Evolutionary conservation across 2,888 invertebrate species (phyloP), one percentile per base, ranked within the genome.

Genomic region (Tigriopus californicus): DNA sequence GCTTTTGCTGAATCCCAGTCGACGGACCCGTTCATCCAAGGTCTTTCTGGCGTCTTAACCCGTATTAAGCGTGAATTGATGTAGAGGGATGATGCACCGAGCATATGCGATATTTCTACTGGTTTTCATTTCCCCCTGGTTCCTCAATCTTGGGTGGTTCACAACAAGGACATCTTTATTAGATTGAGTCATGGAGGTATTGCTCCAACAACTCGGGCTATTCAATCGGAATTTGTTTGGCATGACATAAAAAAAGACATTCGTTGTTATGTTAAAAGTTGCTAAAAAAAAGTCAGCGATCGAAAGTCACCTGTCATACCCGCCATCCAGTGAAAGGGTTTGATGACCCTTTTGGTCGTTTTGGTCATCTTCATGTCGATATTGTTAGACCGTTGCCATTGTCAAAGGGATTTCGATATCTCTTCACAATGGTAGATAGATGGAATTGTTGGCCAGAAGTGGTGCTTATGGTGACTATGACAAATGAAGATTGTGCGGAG

Each of bases 401-500:
- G 3, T 60, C 58, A 18, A 18, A 42, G 13, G 58, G 58, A 1
- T 60, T 13, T 57, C 58, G n/a, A 15, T 60, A 60, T 20, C 24
- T 42, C 12, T 41, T 60, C 1, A 60, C 59, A 2, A 40, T 40
- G 12, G 41, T 60, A 3, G 60, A 60, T 18, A n/a, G 59, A 11
- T 60, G 15, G 24, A 60, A 6, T n/a, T 4, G 60, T 13, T 60
- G 53, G 41, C 60, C 58, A 5, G 60, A 56, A 15, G 60, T 18
- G 12, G 22, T 41, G 12, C 59, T 41, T 18, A 20, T 60, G 41
- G 4, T 13, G 5, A 15, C 20, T n/a, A 58, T 58, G 11, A 41
- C 60, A 4, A 71, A 70, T 0, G 68, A 68, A 60, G 68, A 69
- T 1, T 67, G 68, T 1, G 57, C 59, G 1, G 18, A 13, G 2